Evolutionary conservation across 2,888 invertebrate genomes (phyloP).

Genomic region (Lasioglossum pauxillum): DNA sequence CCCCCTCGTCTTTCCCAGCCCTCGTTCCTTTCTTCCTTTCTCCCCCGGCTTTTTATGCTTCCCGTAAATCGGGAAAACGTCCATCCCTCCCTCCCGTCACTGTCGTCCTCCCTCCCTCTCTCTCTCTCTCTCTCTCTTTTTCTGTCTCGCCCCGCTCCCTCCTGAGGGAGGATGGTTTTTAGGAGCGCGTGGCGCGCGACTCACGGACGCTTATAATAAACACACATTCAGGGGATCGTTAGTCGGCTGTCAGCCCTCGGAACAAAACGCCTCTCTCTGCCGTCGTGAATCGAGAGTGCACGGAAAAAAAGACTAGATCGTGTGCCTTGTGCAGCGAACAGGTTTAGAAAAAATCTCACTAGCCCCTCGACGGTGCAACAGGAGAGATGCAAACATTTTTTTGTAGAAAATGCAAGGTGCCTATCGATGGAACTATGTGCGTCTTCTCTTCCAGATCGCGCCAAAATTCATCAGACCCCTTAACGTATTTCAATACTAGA

Average conservation of each 20-base stretch:
- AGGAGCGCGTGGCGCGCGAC: slow-evolving; percentile 70
- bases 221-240: slow-evolving; percentile 64
- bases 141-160: neutral
- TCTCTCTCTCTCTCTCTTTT: neutral
- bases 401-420: slow-evolving; percentile 25
- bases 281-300: slow-evolving; percentile 27
- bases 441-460: too few species aligned
- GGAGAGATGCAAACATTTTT: slow-evolving; percentile 28
- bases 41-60: slow-evolving; percentile 62
- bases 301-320: slow-evolving; percentile 32
- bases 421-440: neutral
- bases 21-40: slow-evolving; percentile 59
- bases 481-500: too few species aligned
- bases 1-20: slow-evolving; percentile 63
- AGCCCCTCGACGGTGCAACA: slow-evolving; percentile 30
- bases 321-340: slow-evolving; percentile 50
- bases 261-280: slow-evolving; percentile 23
- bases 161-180: slow-evolving; percentile 30
- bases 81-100: slow-evolving; percentile 3
- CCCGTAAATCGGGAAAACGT: slow-evolving; percentile 53
- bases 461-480: too few species aligned
- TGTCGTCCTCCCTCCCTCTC: too few species aligned
- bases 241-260: slow-evolving; percentile 59
- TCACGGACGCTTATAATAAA: slow-evolving; percentile 69
- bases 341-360: slow-evolving; percentile 62